Evolutionary conservation across 2,797 vertebrate species (phyloP), one percentile per base, ranked within the genome.

Genomic region (Lutjanus argentimaculatus): DNA sequence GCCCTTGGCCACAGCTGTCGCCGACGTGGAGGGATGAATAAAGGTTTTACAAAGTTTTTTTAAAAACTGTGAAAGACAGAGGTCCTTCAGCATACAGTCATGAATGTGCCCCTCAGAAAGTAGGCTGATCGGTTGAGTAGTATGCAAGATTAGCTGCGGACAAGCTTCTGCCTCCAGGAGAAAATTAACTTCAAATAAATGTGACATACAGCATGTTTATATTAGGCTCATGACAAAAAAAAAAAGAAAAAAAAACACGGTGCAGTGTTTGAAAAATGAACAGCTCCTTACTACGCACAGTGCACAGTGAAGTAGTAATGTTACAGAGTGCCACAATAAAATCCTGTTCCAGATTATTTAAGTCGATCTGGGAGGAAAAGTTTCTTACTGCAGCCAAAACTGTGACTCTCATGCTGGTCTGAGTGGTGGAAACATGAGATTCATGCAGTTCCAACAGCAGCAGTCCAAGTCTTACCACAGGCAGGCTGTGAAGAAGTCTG

Each of bases 391-490:
- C 62, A 45, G 81, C 30, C 55, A 63, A n/a, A 69, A 30, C 69
- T 51, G 46, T 16, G 63, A 66, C 15, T 14, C 49, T 69, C 36
- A 16, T 42, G 71, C 59, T 65, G 64, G 7, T 71, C 3, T 15
- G 59, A 83, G 46, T 30, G 51, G 17, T 64, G 63, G 58, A 69
- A 68, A 63, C 66, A 72, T 56, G 11, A 21, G 58, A 64, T 72
- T 59, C 53, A 48, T 70, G 69, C 66, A 21, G 48, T 12, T 79
- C 63, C 36, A 69, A n/a, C 80, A 74, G 77, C 74, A 70, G 61
- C 53, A 22, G 46, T 58, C 52, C 52, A 2, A 46, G 49, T 16
- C 43, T 65, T 21, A 53, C 48, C 22, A 57, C 56, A 19, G 56
- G 6, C 82, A 61, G 1, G 56, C 58, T 2, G n/a, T 16, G 40